Conservation (phyloP, 2,113 vertebrate genomes). For the Ornithorhynchus anatinus region DNA sequence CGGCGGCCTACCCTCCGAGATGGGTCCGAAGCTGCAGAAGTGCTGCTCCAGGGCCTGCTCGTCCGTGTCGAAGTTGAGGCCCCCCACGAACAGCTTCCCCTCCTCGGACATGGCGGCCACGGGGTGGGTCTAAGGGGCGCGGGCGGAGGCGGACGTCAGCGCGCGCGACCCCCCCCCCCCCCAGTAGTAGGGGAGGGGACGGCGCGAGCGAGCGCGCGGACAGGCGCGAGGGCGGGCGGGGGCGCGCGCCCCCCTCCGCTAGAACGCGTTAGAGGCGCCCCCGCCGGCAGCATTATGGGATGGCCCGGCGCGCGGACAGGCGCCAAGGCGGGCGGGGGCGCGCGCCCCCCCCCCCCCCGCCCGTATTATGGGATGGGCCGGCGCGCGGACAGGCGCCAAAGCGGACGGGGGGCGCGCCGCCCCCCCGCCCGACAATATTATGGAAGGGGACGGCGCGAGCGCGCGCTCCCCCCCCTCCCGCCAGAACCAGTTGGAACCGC, state of each 20-base stretch:
- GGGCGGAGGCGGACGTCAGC: background rate
- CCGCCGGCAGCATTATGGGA: background rate
- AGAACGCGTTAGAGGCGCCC: background rate
- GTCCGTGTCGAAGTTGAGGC: slow-evolving; percentile 80
- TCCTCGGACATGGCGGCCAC: slow-evolving; percentile 73
- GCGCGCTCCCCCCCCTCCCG: background rate
- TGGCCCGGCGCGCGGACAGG: background rate
- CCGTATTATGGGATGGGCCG: no score
- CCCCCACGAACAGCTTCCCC: slow-evolving; percentile 82
- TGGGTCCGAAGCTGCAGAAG: slow-evolving; percentile 80
- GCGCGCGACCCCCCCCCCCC: background rate
- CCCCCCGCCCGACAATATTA: background rate
- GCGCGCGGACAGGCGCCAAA: no score
- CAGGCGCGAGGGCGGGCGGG: no score
- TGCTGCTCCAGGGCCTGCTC: slow-evolving; percentile 76
- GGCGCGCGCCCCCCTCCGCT: background rate
- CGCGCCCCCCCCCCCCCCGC: background rate
- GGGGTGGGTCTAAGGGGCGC: no score
- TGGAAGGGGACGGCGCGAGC: fast-evolving
- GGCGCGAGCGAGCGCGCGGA: no score
- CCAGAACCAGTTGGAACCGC: no score
- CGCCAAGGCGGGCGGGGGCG: background rate
- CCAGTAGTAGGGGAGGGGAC: background rate
- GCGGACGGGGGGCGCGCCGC: background rate
- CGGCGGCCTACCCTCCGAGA: slow-evolving; percentile 83